phyloP scores from a whole-genome alignment of 2,797 vertebrate species.

The Acanthurus lineatus region DNA sequence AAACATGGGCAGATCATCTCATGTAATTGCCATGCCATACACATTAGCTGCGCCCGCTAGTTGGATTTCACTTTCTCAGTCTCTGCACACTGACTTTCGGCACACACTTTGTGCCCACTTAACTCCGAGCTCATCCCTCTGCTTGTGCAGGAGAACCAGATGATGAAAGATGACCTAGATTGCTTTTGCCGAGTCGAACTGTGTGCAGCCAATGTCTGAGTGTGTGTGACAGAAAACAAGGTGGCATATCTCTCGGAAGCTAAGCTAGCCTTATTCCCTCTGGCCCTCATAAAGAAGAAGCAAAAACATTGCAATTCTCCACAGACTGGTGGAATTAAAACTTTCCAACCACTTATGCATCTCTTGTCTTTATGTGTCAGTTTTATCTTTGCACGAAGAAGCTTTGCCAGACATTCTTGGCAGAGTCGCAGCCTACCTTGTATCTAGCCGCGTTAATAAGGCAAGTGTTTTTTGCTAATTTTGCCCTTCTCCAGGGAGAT shows the following conservation, averaged over 20 bases:
- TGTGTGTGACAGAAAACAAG: conserved; percentile 71
- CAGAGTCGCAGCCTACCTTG: conserved; percentile 47
- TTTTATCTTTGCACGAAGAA: conserved; percentile 45
- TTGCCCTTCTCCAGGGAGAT: conserved; percentile 42
- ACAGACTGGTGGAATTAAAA: conserved; percentile 71
- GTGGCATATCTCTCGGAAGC: conserved; percentile 68
- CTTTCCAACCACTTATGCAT: conserved; percentile 61
- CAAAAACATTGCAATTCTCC: conserved; percentile 66
- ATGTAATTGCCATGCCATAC: conserved; percentile 18
- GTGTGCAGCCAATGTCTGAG: conserved; percentile 52
- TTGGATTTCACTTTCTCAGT: conserved; percentile 45
- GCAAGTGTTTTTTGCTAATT: conserved; percentile 55
- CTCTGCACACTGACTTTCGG: conserved; percentile 35
- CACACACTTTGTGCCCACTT: conserved; percentile 68
- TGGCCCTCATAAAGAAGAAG: conserved; percentile 68
- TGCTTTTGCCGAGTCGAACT: conserved; percentile 65
- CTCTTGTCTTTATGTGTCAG: conserved; percentile 33
- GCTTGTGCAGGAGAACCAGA: conserved; percentile 62
- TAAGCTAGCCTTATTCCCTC: conserved; percentile 70
- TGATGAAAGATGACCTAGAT: conserved; percentile 83
- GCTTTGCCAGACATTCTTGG: conserved; percentile 61
- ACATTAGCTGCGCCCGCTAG: conserved; percentile 54
- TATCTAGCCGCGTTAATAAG: conserved; percentile 58
- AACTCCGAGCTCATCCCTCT: conserved; percentile 62
- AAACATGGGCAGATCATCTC: conserved; percentile 44